Percentiles rank a stretch among this genome's conserved stretches.
Conservation (phyloP, 2,797 vertebrate species). For the Salmo trutta region DNA sequence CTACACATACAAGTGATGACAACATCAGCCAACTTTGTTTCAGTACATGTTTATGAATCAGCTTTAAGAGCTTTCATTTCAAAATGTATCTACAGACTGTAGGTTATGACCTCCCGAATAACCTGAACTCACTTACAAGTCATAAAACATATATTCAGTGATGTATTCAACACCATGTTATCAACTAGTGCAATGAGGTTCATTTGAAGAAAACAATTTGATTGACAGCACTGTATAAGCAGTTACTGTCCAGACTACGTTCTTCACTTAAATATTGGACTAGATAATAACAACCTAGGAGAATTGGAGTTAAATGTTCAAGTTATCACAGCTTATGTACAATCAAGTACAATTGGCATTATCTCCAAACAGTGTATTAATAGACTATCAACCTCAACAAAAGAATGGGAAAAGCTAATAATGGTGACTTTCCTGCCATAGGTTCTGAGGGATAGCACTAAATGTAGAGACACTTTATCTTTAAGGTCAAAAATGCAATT, state of each 20-base stretch:
- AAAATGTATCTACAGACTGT: background rate
- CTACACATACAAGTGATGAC: background rate
- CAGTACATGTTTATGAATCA: background rate
- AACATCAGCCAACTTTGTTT: conserved; percentile 2
- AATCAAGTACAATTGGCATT: conserved; percentile 66
- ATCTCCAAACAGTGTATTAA: conserved; percentile 67
- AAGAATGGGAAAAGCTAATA: conserved; percentile 24
- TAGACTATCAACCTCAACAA: conserved; percentile 44
- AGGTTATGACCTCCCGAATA: background rate
- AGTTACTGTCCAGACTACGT: background rate
- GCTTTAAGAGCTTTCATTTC: background rate
- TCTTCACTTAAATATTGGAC: conserved; percentile 30
- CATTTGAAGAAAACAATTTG: background rate
- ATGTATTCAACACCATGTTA: background rate
- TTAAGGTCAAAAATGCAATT: conserved; percentile 70
- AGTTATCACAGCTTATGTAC: conserved; percentile 58
- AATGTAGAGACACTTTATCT: conserved; percentile 60
- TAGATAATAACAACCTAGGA: conserved; percentile 48
- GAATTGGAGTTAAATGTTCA: conserved; percentile 51
- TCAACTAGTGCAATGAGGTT: background rate
- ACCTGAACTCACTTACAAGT: background rate
- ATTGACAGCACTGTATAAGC: background rate
- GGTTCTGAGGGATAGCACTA: conserved; percentile 17
- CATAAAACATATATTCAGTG: background rate
- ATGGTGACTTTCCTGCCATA: background rate